Base-by-base conservation (phyloP, 2,113 vertebrate genomes). In the Petaurus breviceps region DNA sequence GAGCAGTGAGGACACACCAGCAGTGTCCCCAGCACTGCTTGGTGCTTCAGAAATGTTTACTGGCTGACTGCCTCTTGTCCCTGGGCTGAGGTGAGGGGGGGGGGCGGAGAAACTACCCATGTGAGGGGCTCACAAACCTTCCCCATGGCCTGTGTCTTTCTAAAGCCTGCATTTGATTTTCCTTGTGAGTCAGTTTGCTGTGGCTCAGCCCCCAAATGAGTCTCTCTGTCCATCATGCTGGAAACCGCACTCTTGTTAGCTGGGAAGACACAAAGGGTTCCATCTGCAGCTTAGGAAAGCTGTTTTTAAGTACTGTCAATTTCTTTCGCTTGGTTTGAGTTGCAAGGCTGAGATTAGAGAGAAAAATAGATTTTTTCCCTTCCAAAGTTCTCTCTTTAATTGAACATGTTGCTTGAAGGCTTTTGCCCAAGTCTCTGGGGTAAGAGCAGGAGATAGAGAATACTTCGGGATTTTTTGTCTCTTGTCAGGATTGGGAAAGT, bases 301-400 rank as follows among this genome's bases (percentile, higher is more conserved):
- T 96, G 95, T 92, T 90, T 91, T 54, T 55, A 26, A 54, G 8
- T 31, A 51, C 77, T 96, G 89, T 92, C 96, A 96, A 96, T 95
- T 96, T 92, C 96, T 97, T 95, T 96, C 95, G 94, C 96, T 97
- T 96, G 94, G 96, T 96, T 97, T 96, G 94, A 98, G 95, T 96
- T 95, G 92, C 91, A 96, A 97, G 91, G 51, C 93, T 97, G 50
- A 97, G 94, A 97, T 97, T 96, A 96, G 93, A 90, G 96, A 97
- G 96, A 50, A 90, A 25, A 90, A 19, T 25, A 12, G 22, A 93
- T 91, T 96, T 98, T 98, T 97, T 96, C 97, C 96, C 91, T 97
- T 97, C 97, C 96, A 92, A 97, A 90, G 91, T 96, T 97, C 57
- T 94, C 95, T 95, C 95, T 97, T 97, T 95, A 97, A 98, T 96